phyloP scores from a whole-genome alignment of 2,113 vertebrate genomes.

The Melanerpes aurifrons region DNA sequence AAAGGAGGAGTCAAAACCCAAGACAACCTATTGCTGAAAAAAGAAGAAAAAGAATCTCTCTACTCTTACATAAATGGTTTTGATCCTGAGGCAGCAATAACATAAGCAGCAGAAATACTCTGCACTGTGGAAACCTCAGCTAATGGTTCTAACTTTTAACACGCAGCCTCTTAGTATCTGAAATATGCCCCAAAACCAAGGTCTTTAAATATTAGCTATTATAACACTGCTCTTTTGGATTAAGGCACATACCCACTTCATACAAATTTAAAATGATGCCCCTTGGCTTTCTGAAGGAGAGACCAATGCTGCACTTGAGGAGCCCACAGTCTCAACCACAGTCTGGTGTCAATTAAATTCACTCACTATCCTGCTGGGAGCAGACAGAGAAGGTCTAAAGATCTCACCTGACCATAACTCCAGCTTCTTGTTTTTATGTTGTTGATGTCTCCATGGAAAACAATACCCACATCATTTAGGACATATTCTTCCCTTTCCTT shows the following conservation, averaged over 20 bases:
- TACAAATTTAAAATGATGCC: slow-evolving; percentile 21
- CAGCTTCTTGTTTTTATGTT: slow-evolving; percentile 86
- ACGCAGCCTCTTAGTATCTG: slow-evolving; percentile 3
- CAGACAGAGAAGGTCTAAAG: not conserved
- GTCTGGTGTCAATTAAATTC: slow-evolving; percentile 33
- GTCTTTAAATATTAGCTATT: slow-evolving; percentile 36
- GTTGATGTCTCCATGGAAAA: slow-evolving; percentile 86
- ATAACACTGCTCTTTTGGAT: not conserved
- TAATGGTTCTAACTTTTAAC: not conserved
- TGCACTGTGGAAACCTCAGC: slow-evolving; percentile 6
- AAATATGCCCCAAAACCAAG: not conserved
- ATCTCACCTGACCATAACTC: slow-evolving; percentile 94
- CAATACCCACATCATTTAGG: slow-evolving; percentile 88
- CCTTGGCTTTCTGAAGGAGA: slow-evolving; percentile 25
- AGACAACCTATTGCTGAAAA: not conserved
- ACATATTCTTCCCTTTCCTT: slow-evolving; percentile 90
- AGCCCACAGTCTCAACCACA: slow-evolving; percentile 23
- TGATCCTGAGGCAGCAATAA: not conserved
- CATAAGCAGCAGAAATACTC: not conserved
- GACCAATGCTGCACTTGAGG: not conserved
- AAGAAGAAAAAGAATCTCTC: no score
- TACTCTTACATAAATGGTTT: not conserved
- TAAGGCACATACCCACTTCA: not conserved
- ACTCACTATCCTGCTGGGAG: not conserved
- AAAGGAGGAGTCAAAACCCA: not conserved